Evolutionary conservation across 1,140 invertebrate genomes (phyloP), one percentile per base, ranked within the genome.

Genomic region (Pseudomyrmex dendroicus): DNA sequence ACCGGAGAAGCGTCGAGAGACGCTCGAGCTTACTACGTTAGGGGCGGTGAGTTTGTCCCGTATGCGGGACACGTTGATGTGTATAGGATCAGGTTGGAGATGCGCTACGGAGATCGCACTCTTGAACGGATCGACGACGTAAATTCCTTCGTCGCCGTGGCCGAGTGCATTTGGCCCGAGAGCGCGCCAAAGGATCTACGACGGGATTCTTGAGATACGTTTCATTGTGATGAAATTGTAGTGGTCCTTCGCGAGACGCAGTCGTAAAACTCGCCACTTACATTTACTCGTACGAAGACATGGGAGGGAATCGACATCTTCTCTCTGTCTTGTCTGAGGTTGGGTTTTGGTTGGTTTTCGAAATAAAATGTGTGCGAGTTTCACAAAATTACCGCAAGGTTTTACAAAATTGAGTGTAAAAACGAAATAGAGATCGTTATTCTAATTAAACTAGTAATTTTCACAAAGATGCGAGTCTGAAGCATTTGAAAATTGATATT

Each of bases 121-220:
- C 76, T 54, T 70, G 52, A 22, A 57, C 22, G 76, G 44, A 72
- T 80, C 66, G 76, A 25, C 44, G 76, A 80, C 67, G 76, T 57
- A 80, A 80, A 80, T 80, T 80, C 66, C 62, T 67, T 46, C 73
- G 59, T 22, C 64, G 44, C 66, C 35, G 56, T 46, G 54, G 44
- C 64, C 54, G 17, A 80, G 66, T 72, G 66, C 44, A 80, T 61
- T 72, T 22, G 46, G 46, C 56, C 54, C 25, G 54, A 54, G 20
- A 72, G 35, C 35, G 5, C 44, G 54, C 10, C n/a, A 44, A 35
- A 72, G 44, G 15, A 10, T 48, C 56, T 13, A 8, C 17, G 66
- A 61, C 20, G 48, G 48, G 54, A 59, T 56, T 54, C 54, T 61
- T 52, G 54, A 70, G 48, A 25, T 80, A 72, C 22, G 54, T 72